Conservation (phyloP, 2,888 invertebrate genomes). For the Caenorhabditis macrosperma region DNA sequence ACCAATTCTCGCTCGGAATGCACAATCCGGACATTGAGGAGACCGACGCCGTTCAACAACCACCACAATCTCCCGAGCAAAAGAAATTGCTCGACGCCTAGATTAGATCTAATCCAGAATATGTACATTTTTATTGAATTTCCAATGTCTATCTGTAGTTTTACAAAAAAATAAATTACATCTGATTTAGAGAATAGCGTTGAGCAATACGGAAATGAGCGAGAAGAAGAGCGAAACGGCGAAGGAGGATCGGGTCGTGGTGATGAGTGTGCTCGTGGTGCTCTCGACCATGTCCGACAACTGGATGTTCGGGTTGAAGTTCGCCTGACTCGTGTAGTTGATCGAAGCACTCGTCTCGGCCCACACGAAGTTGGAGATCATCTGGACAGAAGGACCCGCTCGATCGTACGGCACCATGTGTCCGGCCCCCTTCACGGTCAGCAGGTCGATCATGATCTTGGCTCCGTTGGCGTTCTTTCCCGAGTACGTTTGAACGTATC, state of each 20-base stretch:
- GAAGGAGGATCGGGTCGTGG: constrained; percentile 1
- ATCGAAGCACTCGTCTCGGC: constrained; percentile 17
- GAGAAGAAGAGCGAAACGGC: constrained; percentile 9
- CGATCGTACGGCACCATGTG: constrained; percentile 68
- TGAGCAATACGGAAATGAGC: constrained; percentile 16
- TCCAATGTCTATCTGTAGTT: constrained; percentile 22
- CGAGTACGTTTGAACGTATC: constrained; percentile 69
- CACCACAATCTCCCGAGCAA: constrained; percentile 44
- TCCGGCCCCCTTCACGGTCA: constrained; percentile 74
- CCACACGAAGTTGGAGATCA: constrained; percentile 61
- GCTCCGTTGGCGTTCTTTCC: constrained; percentile 49
- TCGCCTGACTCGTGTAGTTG: constrained; percentile 38
- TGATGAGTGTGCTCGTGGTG: no score
- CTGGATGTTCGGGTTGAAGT: constrained; percentile 57
- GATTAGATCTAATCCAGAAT: background rate
- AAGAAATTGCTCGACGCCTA: constrained; percentile 50
- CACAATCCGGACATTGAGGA: constrained; percentile 61
- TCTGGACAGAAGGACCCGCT: constrained; percentile 62
- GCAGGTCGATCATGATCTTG: constrained; percentile 68
- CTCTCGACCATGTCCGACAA: constrained; percentile 33
- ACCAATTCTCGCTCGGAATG: constrained; percentile 66
- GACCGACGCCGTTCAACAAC: background rate
- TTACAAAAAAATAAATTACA: constrained; percentile 20
- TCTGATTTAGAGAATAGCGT: constrained; percentile 7
- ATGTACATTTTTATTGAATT: constrained; percentile 48